Evolutionary conservation across 2,797 vertebrate genomes (phyloP), one percentile per base, ranked within the genome.

Genomic region (Gambusia yucatana): DNA sequence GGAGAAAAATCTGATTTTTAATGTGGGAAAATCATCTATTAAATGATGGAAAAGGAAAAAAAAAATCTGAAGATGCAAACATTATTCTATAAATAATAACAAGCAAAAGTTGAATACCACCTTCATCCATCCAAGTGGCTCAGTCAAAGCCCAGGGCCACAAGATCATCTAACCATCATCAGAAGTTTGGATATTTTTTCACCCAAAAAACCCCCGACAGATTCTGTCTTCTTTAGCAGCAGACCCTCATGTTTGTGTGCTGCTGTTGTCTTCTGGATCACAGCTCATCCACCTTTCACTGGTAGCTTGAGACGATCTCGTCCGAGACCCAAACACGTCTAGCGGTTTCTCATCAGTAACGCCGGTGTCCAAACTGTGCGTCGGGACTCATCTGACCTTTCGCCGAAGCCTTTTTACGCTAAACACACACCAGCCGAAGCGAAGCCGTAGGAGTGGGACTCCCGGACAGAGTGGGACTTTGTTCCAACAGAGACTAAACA

Each of bases 401-500:
- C 50, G 52, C 55, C 50, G 69, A 48, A 59, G 61, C 77, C 82
- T 10, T 17, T 17, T 67, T 57, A 46, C 70, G 17, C 3, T 52
- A 9, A 25, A 17, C 30, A 71, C 0, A 8, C 63, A 50, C 48
- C 36, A 30, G 39, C 30, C 52, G 33, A 77, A 39, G 28, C 16
- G 28, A 47, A 25, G 43, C 43, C 48, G 65, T 48, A 65, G 20
- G 47, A 76, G 33, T 41, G 16, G 36, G 41, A 44, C 67, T 72
- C 41, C 72, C 63, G 44, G 16, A 61, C 41, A 70, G 50, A 75
- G 25, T 16, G n/a, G 10, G 57, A 65, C 50, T 73, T 47, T 55
- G 71, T 82, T 73, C 48, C 67, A 82, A 78, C 55, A 77, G 79
- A 89, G 70, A 61, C 65, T 82, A 72, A 84, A 85, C 43, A 67